Evolutionary conservation across 1,140 invertebrate genomes (phyloP), one percentile per base, ranked within the genome.

Genomic region (Marisa cornuarietis): DNA sequence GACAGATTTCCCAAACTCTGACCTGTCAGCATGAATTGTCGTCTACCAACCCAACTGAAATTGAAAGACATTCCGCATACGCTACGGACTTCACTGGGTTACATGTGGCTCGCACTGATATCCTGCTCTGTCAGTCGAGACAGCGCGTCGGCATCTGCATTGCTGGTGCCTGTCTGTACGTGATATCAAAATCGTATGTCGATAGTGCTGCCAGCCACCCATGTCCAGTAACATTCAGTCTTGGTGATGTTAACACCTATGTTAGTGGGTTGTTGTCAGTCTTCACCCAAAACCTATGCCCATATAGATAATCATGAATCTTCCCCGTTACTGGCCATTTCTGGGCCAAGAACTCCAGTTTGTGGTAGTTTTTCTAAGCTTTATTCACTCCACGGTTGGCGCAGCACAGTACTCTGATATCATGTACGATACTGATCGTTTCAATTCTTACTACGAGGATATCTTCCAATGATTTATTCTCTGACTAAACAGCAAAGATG

Each of bases 291-390:
- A 82, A 80, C 22, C 71, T 20, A 18, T 71, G 66, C 20, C 68
- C 62, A 20, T 71, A 52, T 16, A 82, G 73, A 58, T 82, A 81
- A 22, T 81, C 77, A 13, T 65, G 22, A 69, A 84, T 81, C 66
- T 82, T 82, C 9, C 82, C 83, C 3, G 79, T 75, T 9, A 82
- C 65, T 52, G 79, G 66, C 79, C 81, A 84, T 79, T 82, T 82
- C 24, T 82, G 65, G 3, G 81, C 74, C 20, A 84, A 22, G 66
- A 82, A 84, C 52, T 83, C 83, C 6, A 80, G 31, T 74, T 80
- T 83, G 74, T 82, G 75, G 42, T 81, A 83, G 54, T 9, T 58
- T 11, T 11, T 14, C 16, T 58, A 78, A 24, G 73, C 63, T 11
- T 77, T 80, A 16, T 22, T 81, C 0, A 82, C 49, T 10, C 79